Evolutionary conservation across 2,888 invertebrate species (phyloP), one percentile per base, ranked within the genome.

Genomic region (Onthophagus sagittarius): DNA sequence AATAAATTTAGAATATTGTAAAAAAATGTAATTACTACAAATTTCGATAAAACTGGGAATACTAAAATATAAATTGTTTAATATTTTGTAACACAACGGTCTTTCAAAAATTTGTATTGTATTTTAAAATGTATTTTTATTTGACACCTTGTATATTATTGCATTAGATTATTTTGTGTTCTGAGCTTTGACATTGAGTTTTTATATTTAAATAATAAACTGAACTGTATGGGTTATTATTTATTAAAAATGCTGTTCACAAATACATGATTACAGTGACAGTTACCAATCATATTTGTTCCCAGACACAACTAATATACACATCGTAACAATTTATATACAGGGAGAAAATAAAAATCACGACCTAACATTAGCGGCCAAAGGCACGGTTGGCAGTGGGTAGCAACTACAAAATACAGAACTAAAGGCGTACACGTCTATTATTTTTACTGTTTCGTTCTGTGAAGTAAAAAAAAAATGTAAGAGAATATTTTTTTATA

Each of bases 211-310:
- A 15, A 67, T 23, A 67, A 67, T 13, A 67, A 32, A 64, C 13
- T 31, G 33, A 31, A 13, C 31, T 63, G 64, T 70, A 70, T 71
- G 73, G 75, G 75, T 63, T 75, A 75, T 73, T 75, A 72, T 75
- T 75, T 75, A 75, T 75, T 75, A 75, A 72, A 75, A 75, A 75
- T 72, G 71, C 75, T 75, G 75, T 75, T 75, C 75, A 75, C 75
- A 75, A 74, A 71, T 75, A 75, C 75, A 72, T 73, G 75, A 75
- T 75, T 75, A 75, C 75, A 75, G 75, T 73, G 75, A 75, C 75
- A 75, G 71, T 74, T 73, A 75, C 75, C 75, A 75, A 75, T 75
- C 75, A 75, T 75, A 75, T 71, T 75, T 73, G 72, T 69, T 75
- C 73, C 75, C 75, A 75, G 73, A 75, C 75, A 75, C 71, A 75